Base-by-base conservation (phyloP, 1,140 invertebrate species). In the Zaprionus lachaisei region DNA sequence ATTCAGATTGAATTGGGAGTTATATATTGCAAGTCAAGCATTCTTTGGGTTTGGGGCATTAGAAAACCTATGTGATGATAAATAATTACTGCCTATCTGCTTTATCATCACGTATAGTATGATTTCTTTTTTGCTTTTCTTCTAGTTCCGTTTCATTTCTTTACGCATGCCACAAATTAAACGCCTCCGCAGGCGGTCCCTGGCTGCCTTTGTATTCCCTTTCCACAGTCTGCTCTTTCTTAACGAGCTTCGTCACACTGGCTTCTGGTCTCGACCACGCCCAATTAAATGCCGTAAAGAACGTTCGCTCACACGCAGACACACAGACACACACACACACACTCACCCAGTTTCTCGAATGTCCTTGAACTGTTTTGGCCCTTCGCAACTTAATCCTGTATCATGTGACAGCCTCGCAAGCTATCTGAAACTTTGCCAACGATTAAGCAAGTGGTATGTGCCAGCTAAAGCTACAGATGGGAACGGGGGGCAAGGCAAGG, bases 281-380 rank as follows among this genome's bases (percentile, higher is more conserved):
- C 74, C 71, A 72, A 77, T 62, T 58, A 58, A 70, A 77, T 64
- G 69, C 55, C 73, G 58, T 67, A 72, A 79, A 69, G 22, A 68
- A 70, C 51, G 11, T 47, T 47, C 17, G 17, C 47, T 22, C 11
- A 49, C 20, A 56, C 24, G 47, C 63, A 38, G 20, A 51, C 58
- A 38, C 58, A 60, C 28, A 56, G 20, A 20, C 24, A 51, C 63
- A 38, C 24, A 51, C 58, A 38, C 58, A 60, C 28, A 44, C n/a
- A 44, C 38, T 58, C 20, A 38, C 17, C 28, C 15, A 38, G 38
- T 11, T 61, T 51, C 56, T 70, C 68, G 55, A 69, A 72, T 81
- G 84, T 87, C 84, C 84, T 89, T 87, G 84, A 83, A 71, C 68
- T 72, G 70, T 44, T 78, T 70, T 56, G 37, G 74, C 55, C 68